These are phyloP conservation scores for Pterocles orientalis DNA, from an alignment of 2,113 vertebrate genomes.

Conservation along the genomic window DNA sequence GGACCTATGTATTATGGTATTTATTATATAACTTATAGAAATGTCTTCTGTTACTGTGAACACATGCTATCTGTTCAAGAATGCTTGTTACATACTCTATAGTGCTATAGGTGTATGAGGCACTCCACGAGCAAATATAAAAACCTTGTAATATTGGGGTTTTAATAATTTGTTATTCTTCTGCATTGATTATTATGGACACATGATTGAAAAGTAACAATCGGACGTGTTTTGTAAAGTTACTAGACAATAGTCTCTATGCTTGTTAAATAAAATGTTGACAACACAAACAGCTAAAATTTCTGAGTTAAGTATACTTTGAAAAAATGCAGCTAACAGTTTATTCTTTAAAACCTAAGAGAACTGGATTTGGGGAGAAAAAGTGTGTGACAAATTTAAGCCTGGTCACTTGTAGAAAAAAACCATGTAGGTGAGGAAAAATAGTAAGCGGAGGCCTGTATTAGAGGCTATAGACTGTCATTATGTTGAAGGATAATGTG, in stretches of 20 bases:
- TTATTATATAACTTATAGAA: neutral
- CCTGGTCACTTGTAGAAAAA: neutral
- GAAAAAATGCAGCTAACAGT: neutral
- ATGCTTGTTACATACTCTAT: neutral
- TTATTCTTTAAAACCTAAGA: neutral
- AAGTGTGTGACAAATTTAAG: neutral
- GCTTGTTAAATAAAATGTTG: neutral
- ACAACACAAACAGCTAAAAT: neutral
- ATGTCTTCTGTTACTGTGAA: neutral
- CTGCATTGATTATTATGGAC: neutral
- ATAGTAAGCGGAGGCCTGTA: neutral
- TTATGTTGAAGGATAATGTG: neutral
- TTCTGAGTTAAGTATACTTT: neutral
- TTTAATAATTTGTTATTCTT: neutral
- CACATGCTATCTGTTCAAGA: fast-evolving
- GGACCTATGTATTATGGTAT: neutral
- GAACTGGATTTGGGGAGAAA: neutral
- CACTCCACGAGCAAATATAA: neutral
- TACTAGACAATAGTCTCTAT: neutral
- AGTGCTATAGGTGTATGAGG: neutral
- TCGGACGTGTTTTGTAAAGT: neutral
- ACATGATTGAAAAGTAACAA: neutral
- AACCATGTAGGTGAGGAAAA: neutral
- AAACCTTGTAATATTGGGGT: neutral
- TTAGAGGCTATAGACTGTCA: neutral